These are phyloP conservation scores for Rutilus rutilus DNA, from an alignment of 2,113 vertebrate species.

Conservation along the genomic window DNA sequence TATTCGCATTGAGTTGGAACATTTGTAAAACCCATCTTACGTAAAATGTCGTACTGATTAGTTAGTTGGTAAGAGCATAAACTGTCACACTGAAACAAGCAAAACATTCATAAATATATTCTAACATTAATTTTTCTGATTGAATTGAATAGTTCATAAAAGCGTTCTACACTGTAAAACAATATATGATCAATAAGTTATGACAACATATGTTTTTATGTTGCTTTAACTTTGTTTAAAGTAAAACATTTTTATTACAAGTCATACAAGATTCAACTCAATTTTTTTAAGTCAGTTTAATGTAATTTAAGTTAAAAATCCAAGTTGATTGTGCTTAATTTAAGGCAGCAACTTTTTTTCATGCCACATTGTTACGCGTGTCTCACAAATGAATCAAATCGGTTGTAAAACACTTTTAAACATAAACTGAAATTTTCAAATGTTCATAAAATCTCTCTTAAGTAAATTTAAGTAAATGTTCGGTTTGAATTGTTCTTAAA, in stretches of 20 bases:
- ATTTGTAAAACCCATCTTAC: neutral
- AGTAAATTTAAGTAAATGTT: neutral
- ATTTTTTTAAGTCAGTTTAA: too few relatives aligned
- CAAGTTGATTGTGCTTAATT: too few relatives aligned
- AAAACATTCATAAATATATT: neutral
- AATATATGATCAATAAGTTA: too few relatives aligned
- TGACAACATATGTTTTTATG: too few relatives aligned
- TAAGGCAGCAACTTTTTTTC: too few relatives aligned
- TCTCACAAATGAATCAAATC: neutral
- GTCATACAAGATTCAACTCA: too few relatives aligned
- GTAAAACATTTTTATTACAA: too few relatives aligned
- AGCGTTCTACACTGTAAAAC: too few relatives aligned
- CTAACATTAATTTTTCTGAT: neutral
- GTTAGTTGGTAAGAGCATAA: neutral
- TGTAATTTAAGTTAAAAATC: too few relatives aligned
- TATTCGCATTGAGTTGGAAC: neutral
- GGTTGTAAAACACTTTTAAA: neutral
- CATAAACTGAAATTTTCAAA: neutral
- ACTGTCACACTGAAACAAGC: neutral
- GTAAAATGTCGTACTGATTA: neutral
- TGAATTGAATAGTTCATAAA: neutral
- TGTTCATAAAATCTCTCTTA: neutral
- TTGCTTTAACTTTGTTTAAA: too few relatives aligned
- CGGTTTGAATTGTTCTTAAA: neutral
- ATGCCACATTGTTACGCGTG: neutral